Percentiles rank a stretch among this genome's conserved stretches.
phyloP scores from a whole-genome alignment of 2,888 invertebrate species.

The Heliconius ethilla region DNA sequence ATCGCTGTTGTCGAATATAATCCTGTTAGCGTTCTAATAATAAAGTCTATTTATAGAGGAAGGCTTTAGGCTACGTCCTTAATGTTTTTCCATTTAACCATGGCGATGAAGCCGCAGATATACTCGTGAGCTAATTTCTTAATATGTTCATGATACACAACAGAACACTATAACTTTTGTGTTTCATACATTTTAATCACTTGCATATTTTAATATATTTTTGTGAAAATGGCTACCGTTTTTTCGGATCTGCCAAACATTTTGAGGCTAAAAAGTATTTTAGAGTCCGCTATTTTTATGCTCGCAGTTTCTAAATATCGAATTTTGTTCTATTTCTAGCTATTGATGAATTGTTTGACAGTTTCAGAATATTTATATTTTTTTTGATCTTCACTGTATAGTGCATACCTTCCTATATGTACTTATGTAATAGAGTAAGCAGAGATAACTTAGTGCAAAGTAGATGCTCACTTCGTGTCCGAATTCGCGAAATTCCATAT shows the following conservation, averaged over 20 bases:
- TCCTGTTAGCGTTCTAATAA: not conserved
- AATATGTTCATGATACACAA: not conserved
- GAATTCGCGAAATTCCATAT: no score
- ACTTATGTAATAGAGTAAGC: no score
- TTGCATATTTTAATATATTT: not conserved
- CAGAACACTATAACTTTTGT: not conserved
- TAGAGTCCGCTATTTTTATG: not conserved
- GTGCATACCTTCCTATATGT: no score
- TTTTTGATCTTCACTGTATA: no score
- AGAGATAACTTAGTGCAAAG: no score
- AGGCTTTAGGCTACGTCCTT: not conserved
- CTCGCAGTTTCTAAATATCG: not conserved
- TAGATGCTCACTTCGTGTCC: no score
- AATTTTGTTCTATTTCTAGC: not conserved
- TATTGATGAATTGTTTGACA: not conserved
- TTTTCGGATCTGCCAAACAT: constrained; percentile 5
- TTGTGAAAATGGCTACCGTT: not conserved
- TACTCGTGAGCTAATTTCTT: not conserved
- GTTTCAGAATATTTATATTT: not conserved
- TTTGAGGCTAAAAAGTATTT: constrained; percentile 3
- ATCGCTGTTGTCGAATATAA: no score
- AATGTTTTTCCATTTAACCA: no score
- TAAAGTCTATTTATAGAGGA: not conserved
- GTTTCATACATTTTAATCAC: not conserved
- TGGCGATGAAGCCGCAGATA: no score